Conservation (phyloP, 2,113 vertebrate genomes). For the Pagrus major region DNA sequence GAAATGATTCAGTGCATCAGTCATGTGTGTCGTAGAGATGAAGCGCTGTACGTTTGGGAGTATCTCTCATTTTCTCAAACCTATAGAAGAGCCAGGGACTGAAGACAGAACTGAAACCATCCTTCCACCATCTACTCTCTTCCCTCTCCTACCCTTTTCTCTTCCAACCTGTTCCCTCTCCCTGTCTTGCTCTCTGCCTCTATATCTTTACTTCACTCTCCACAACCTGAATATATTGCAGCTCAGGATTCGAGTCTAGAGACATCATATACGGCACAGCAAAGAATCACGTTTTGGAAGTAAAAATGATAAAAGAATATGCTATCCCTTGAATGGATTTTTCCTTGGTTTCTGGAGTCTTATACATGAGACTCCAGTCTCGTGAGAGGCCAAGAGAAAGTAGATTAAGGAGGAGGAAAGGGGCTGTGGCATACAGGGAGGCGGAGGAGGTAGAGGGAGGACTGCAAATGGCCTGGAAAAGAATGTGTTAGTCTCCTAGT, state of each 20-base stretch:
- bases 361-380: no score
- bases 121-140: neutral
- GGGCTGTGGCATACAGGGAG: neutral
- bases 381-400: neutral
- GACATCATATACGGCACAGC: slow-evolving; percentile 15
- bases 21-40: slow-evolving; percentile 41
- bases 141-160: neutral
- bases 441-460: slow-evolving; percentile 4
- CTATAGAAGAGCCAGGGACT: neutral
- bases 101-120: slow-evolving; percentile 8
- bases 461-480: slow-evolving; percentile 71
- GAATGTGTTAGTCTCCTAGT: slow-evolving; percentile 50
- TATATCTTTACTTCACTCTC: neutral
- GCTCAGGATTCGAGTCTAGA: slow-evolving; percentile 2
- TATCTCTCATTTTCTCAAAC: slow-evolving; percentile 9
- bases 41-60: slow-evolving; percentile 12
- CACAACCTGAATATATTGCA: slow-evolving; percentile 20
- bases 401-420: slow-evolving; percentile 2
- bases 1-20: slow-evolving; percentile 43
- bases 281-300: neutral
- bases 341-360: neutral
- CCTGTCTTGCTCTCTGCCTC: neutral
- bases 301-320: neutral
- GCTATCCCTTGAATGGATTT: neutral
- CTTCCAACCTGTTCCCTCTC: neutral